A percentile compares a stretch with the other conserved stretches of the same genome.
phyloP scores from a whole-genome alignment of 2,888 invertebrate genomes.

The Pandemis cinnamomeana region DNA sequence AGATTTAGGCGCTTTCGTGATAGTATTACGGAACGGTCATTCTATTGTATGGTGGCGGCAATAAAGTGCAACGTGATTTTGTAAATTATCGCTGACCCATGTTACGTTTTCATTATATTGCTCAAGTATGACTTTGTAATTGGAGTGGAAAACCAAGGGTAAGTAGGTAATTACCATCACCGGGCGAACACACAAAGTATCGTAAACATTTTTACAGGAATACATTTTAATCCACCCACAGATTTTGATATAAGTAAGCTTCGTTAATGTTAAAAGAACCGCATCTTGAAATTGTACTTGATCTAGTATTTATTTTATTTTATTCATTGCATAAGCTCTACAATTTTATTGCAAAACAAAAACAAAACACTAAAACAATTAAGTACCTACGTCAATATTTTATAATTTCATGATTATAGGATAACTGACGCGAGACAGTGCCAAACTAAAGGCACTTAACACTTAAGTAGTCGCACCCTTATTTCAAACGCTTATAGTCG shows the following conservation, averaged over 20 bases:
- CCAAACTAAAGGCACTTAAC: neutral
- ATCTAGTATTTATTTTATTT: no score
- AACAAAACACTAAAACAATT: no score
- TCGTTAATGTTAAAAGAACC: no score
- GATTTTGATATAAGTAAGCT: no score
- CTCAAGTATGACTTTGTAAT: slow-evolving; percentile 36
- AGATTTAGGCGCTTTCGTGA: slow-evolving; percentile 81
- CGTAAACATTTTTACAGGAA: neutral
- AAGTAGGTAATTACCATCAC: no score
- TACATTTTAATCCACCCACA: no score
- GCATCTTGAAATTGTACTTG: neutral
- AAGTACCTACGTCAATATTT: neutral
- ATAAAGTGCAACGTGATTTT: slow-evolving; percentile 74
- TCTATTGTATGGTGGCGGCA: slow-evolving; percentile 71
- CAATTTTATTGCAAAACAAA: no score
- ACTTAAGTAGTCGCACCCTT: no score
- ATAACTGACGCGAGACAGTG: neutral
- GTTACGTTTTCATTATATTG: slow-evolving; percentile 44
- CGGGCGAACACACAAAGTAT: neutral
- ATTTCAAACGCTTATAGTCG: no score
- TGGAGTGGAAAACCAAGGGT: slow-evolving; percentile 8
- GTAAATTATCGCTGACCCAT: slow-evolving; percentile 66
- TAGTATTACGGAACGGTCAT: slow-evolving; percentile 72
- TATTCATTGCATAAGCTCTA: no score
- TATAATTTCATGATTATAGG: neutral